Evolutionary conservation across 92 coral and sea anemone species (phyloP).

Genomic region (Metridium senile): DNA sequence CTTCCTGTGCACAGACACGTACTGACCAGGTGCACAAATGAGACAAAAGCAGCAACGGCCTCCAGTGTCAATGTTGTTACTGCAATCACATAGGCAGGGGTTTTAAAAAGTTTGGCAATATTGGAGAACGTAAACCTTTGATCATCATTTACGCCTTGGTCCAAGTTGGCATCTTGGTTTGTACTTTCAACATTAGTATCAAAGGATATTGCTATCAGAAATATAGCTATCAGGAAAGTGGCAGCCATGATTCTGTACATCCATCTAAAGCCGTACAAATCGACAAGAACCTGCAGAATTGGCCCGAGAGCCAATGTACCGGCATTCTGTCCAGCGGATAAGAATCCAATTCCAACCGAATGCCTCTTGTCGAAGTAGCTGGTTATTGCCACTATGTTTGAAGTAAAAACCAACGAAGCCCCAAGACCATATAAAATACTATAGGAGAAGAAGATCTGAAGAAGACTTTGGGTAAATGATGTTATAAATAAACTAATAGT

Average conservation of each 20-base stretch:
- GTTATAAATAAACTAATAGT: slow-evolving; percentile 6
- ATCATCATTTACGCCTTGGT: neutral
- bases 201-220: neutral
- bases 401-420: neutral
- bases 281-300: slow-evolving; percentile 39
- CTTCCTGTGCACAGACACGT: neutral
- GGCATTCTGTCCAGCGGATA: slow-evolving; percentile 27
- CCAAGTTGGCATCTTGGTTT: neutral
- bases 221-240: neutral
- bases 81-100: slow-evolving; percentile 11
- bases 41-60: neutral
- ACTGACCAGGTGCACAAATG: slow-evolving; percentile 25
- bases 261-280: slow-evolving; percentile 34
- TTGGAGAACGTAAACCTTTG: neutral
- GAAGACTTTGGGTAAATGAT: neutral
- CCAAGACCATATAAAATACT: slow-evolving; percentile 27
- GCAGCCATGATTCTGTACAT: slow-evolving; percentile 49
- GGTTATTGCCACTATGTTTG: slow-evolving; percentile 10
- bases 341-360: slow-evolving; percentile 43
- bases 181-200: slow-evolving; percentile 9
- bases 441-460: slow-evolving; percentile 13
- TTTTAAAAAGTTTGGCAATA: neutral
- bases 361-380: slow-evolving; percentile 52
- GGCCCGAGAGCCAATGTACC: slow-evolving; percentile 56
- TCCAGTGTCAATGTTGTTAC: neutral